These are phyloP conservation scores for Anomalospiza imberbis DNA, from an alignment of 2,797 vertebrate genomes.

Conservation along the genomic window DNA sequence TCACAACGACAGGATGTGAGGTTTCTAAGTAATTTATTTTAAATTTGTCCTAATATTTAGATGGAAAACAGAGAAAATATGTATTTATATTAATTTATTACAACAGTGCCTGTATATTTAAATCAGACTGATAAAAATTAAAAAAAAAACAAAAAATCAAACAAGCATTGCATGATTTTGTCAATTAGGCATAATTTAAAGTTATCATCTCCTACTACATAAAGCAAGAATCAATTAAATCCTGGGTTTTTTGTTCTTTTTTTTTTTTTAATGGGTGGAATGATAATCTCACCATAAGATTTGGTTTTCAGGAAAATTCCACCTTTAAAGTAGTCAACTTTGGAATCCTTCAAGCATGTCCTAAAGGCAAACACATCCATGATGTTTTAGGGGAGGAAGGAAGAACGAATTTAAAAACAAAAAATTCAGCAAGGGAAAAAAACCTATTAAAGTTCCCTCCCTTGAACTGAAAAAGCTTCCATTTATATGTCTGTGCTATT, in stretches of 20 bases:
- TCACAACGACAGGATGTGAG: neutral
- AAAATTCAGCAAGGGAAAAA: neutral
- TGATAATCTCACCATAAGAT: neutral
- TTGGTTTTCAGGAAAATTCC: neutral
- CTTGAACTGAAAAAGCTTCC: neutral
- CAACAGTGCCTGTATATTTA: neutral
- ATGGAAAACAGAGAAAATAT: neutral
- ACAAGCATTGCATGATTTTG: neutral
- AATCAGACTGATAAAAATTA: neutral
- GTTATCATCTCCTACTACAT: neutral
- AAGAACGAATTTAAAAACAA: neutral
- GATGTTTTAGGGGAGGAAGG: neutral
- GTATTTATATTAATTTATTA: neutral
- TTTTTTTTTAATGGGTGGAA: neutral
- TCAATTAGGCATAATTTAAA: neutral
- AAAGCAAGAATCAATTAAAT: neutral
- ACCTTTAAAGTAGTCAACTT: neutral
- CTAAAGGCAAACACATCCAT: neutral
- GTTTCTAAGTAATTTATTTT: neutral
- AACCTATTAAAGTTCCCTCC: accelerated
- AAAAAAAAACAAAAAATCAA: neutral
- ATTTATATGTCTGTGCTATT: neutral
- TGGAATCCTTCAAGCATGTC: neutral
- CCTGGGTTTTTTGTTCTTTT: neutral
- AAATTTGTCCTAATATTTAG: neutral